phyloP scores from a whole-genome alignment of 64 coral and sea anemone species.

The Montipora sp. region DNA sequence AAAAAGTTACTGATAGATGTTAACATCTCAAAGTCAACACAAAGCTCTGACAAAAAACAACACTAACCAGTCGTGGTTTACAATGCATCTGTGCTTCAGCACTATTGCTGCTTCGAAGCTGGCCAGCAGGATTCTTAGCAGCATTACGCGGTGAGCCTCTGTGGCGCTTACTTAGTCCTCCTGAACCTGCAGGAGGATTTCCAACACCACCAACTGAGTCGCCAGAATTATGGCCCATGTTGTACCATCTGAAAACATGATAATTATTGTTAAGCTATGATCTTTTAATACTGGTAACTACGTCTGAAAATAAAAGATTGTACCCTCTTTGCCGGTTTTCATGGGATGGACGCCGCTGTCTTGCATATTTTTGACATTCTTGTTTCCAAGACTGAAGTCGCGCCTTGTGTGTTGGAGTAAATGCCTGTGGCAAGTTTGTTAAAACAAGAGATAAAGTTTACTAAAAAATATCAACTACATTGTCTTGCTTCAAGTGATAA shows the following conservation, averaged over 20 bases:
- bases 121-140: conserved; percentile 82
- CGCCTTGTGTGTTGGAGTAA: conserved; percentile 81
- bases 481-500: no score
- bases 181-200: conserved; percentile 86
- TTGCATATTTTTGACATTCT: conserved; percentile 84
- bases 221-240: conserved; percentile 68
- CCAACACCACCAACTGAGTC: conserved; percentile 58
- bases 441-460: no score
- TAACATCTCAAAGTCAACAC: not conserved
- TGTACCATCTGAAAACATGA: conserved; percentile 64
- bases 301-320: not conserved
- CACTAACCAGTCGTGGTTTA: conserved; percentile 84
- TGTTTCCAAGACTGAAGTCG: conserved; percentile 98
- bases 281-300: no score
- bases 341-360: conserved; percentile 77
- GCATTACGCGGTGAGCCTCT: conserved; percentile 59
- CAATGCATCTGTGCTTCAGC: conserved; percentile 75
- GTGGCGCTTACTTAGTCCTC: conserved; percentile 63
- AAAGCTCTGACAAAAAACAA: not conserved
- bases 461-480: no score
- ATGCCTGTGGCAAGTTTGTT: conserved; percentile 60
- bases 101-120: conserved; percentile 95
- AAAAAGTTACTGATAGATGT: not conserved
- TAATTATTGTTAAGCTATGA: not conserved
- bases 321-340: conserved; percentile 84